These are phyloP conservation scores for Taxidea taxus DNA, from an alignment of 2,113 vertebrate species.

Conservation along the genomic window DNA sequence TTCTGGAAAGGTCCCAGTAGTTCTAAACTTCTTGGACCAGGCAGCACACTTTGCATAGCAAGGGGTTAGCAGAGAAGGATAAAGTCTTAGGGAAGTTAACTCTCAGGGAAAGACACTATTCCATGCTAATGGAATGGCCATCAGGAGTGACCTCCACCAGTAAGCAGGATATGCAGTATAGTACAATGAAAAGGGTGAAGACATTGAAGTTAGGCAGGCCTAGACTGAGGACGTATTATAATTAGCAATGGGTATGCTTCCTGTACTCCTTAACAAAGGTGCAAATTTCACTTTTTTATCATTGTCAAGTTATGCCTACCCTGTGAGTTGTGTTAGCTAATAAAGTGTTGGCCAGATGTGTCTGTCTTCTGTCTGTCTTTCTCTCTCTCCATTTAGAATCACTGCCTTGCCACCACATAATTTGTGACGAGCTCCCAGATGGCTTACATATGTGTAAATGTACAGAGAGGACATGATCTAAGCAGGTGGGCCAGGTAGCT, in stretches of 20 bases:
- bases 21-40: not conserved
- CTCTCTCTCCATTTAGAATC: not conserved
- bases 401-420: not conserved
- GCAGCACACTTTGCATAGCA: too few relatives aligned
- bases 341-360: rapidly evolving
- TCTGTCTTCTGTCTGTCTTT: not conserved
- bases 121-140: too few relatives aligned
- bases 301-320: not conserved
- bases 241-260: not conserved
- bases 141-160: not conserved
- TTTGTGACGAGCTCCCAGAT: not conserved
- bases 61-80: not conserved
- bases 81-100: not conserved
- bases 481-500: too few relatives aligned
- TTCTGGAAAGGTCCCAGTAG: not conserved
- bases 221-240: too few relatives aligned
- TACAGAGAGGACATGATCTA: not conserved
- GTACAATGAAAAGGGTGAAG: not conserved
- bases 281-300: not conserved
- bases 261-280: not conserved
- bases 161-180: too few relatives aligned
- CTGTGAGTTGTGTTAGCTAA: not conserved
- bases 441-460: too few relatives aligned
- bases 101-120: not conserved
- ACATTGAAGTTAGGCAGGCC: not conserved